Percentiles rank a stretch among this genome's conserved stretches.
These are phyloP conservation scores for Drosophila koepferae DNA, from an alignment of 2,888 invertebrate genomes.

Conservation along the genomic window DNA sequence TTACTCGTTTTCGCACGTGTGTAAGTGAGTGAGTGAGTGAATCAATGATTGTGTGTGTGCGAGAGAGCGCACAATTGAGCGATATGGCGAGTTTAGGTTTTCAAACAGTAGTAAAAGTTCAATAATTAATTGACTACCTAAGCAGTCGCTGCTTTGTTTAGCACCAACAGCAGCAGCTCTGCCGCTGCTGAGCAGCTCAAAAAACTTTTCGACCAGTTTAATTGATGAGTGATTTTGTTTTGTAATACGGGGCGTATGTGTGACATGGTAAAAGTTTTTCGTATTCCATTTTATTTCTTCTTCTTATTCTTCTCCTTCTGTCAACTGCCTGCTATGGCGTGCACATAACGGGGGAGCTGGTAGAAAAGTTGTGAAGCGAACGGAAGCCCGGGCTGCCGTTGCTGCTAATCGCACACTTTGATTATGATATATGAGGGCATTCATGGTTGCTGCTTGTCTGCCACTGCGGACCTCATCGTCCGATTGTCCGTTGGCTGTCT, in stretches of 20 bases:
- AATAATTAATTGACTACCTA: conserved; percentile 74
- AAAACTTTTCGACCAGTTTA: conserved; percentile 46
- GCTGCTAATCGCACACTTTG: conserved; percentile 66
- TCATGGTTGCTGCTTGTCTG: conserved; percentile 42
- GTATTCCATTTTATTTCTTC: conserved; percentile 16
- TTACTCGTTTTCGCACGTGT: conserved; percentile 31
- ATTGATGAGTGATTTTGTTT: conserved; percentile 69
- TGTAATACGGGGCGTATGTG: conserved; percentile 62
- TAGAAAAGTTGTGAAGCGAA: conserved; percentile 43
- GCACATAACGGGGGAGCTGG: conserved; percentile 4
- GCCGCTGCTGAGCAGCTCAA: conserved; percentile 20
- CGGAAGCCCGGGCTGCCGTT: conserved; percentile 62
- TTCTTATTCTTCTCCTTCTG: background rate
- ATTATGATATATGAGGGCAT: conserved; percentile 68
- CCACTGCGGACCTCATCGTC: conserved; percentile 8
- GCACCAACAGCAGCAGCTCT: conserved; percentile 10
- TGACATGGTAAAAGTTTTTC: conserved; percentile 48
- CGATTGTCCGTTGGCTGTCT: conserved; percentile 13
- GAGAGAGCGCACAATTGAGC: conserved; percentile 60
- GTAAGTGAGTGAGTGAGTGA: conserved; percentile 1
- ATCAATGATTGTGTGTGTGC: conserved; percentile 9
- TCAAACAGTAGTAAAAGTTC: conserved; percentile 76
- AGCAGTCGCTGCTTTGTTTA: conserved; percentile 52
- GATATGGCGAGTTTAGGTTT: conserved; percentile 55
- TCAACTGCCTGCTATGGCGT: background rate